Conservation (phyloP, 37 sponge, comb jelly and placozoan species). For the Hormiphora californensis region DNA sequence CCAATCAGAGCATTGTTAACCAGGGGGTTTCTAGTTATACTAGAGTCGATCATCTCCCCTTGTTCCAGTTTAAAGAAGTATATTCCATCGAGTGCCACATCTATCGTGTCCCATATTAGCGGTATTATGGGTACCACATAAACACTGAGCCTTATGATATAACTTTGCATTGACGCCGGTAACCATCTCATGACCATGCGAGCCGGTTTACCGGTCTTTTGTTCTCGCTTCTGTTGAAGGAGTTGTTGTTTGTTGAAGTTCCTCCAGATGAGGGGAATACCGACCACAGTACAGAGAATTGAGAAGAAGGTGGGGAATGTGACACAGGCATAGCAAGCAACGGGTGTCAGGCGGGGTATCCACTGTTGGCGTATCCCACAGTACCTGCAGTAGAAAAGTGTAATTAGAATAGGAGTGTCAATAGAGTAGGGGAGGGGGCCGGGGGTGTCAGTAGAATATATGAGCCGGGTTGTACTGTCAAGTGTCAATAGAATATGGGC, state of each 20-base stretch:
- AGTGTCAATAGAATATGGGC: too few species aligned
- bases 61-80: neutral
- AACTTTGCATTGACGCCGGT: neutral
- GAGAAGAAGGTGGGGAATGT: neutral
- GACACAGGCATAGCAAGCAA: neutral
- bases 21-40: neutral
- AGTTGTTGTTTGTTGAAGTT: neutral
- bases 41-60: neutral
- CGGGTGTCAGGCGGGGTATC: neutral
- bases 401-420: too few species aligned
- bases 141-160: neutral
- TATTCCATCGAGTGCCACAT: neutral
- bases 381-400: too few species aligned
- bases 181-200: neutral
- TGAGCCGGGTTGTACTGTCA: too few species aligned
- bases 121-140: neutral
- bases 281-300: neutral
- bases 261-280: neutral
- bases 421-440: too few species aligned
- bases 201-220: neutral
- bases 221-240: neutral
- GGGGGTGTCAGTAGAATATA: too few species aligned
- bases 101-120: neutral
- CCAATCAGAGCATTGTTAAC: neutral
- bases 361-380: conserved; percentile 14